Percentiles rank a stretch among this genome's conserved stretches.
Evolutionary conservation across 2,797 vertebrate genomes (phyloP).

Genomic region (Neosilurus hyrtlii): DNA sequence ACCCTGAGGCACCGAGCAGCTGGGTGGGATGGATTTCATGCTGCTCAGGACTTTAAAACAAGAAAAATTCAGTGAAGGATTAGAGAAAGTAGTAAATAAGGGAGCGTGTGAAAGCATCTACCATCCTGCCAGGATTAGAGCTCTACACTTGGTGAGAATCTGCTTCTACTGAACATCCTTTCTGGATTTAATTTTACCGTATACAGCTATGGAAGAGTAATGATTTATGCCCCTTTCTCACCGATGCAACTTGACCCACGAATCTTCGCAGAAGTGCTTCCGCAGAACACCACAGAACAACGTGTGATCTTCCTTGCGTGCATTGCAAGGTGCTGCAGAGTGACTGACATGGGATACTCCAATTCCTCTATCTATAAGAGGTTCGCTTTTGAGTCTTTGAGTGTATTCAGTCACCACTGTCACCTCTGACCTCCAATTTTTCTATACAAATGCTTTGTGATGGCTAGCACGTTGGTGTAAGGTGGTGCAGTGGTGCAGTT

Average conservation of each 20-base stretch:
- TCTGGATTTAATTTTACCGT: not conserved
- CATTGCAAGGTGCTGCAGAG: too few species aligned
- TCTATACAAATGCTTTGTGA: not conserved
- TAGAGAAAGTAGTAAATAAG: slow-evolving; percentile 21
- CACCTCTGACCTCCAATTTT: not conserved
- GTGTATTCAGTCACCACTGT: not conserved
- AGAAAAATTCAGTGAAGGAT: slow-evolving; percentile 24
- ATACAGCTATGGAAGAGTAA: not conserved
- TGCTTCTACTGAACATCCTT: not conserved
- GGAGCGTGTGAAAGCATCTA: not conserved
- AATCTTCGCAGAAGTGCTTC: too few species aligned
- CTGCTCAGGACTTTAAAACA: slow-evolving; percentile 18
- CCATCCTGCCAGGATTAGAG: not conserved
- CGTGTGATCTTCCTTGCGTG: too few species aligned
- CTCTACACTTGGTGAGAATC: not conserved
- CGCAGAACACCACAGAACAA: too few species aligned
- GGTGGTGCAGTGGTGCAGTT: too few species aligned
- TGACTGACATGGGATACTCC: not conserved
- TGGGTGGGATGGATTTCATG: slow-evolving; percentile 31
- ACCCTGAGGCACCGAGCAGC: slow-evolving; percentile 29
- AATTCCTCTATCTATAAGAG: not conserved
- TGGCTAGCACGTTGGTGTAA: too few species aligned
- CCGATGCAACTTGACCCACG: too few species aligned
- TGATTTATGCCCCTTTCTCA: not conserved
- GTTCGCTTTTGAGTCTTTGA: not conserved